These are phyloP conservation scores for Sweltsa coloradensis DNA, from an alignment of 1,140 invertebrate genomes.

Conservation along the genomic window DNA sequence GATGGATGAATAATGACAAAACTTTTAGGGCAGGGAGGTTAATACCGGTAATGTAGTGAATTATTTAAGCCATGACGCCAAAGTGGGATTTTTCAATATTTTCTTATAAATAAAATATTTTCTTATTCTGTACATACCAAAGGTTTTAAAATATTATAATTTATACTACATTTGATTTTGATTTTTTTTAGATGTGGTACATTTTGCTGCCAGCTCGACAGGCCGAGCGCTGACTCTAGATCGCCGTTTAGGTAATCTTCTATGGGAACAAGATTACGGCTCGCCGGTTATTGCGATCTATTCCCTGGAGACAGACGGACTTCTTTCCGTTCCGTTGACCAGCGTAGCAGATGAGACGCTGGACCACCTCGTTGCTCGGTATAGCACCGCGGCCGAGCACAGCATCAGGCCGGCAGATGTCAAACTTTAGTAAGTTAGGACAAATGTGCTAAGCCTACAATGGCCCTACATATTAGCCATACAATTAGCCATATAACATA, in stretches of 20 bases:
- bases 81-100: too few relatives aligned
- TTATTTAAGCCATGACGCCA: too few relatives aligned
- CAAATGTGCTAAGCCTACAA: not conserved
- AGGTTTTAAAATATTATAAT: conserved; percentile 12
- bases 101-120: too few relatives aligned
- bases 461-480: too few relatives aligned
- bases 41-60: too few relatives aligned
- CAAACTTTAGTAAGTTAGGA: conserved; percentile 55
- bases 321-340: conserved; percentile 79
- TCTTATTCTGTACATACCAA: too few relatives aligned
- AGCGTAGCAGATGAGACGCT: conserved; percentile 79
- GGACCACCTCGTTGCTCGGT: conserved; percentile 52
- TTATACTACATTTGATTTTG: conserved; percentile 15
- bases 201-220: conserved; percentile 82
- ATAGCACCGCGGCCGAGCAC: conserved; percentile 24
- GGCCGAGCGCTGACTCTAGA: conserved; percentile 73
- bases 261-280: conserved; percentile 78
- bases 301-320: conserved; percentile 58
- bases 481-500: too few relatives aligned
- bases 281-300: conserved; percentile 90
- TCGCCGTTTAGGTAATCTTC: conserved; percentile 52
- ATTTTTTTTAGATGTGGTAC: conserved; percentile 55
- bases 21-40: too few relatives aligned
- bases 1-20: too few relatives aligned
- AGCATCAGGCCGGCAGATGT: conserved; percentile 45